phyloP scores from a whole-genome alignment of 2,797 vertebrate genomes.

The Vespertilio murinus region DNA sequence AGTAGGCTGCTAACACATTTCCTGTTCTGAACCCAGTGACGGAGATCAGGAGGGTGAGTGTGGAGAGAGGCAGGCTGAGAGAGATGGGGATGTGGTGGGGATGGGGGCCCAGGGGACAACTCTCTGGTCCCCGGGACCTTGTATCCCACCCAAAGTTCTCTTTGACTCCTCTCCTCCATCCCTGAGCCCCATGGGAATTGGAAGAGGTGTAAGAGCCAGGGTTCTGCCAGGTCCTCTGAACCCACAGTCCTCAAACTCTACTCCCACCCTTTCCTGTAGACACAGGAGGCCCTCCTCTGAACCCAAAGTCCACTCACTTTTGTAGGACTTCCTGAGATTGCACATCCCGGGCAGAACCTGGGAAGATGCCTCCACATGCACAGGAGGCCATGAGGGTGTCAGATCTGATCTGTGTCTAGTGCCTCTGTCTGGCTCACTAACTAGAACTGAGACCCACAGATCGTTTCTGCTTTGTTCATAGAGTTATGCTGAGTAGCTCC shows the following conservation, averaged over 20 bases:
- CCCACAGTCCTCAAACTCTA: neutral
- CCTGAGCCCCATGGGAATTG: neutral
- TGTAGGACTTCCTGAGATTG: neutral
- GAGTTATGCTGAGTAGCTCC: neutral
- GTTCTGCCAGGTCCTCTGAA: too few species aligned
- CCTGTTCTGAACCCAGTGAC: neutral
- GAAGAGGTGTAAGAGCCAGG: neutral
- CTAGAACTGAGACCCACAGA: neutral
- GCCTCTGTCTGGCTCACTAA: neutral
- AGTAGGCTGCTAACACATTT: neutral
- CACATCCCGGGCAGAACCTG: neutral
- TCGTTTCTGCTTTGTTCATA: too few species aligned
- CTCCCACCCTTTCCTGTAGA: neutral
- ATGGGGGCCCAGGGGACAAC: too few species aligned
- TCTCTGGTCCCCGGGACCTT: too few species aligned
- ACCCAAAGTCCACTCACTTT: neutral
- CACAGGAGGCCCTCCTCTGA: neutral
- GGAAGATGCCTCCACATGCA: neutral
- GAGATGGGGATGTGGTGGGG: too few species aligned
- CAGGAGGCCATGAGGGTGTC: neutral
- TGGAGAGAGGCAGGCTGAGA: too few species aligned
- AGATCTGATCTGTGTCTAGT: accelerated
- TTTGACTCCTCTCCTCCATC: neutral
- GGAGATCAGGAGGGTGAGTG: too few species aligned
- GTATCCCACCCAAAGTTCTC: neutral